Percentiles rank a stretch among this genome's conserved stretches.
Evolutionary conservation across 2,888 invertebrate genomes (phyloP).

Genomic region (Parasteatoda lunata): DNA sequence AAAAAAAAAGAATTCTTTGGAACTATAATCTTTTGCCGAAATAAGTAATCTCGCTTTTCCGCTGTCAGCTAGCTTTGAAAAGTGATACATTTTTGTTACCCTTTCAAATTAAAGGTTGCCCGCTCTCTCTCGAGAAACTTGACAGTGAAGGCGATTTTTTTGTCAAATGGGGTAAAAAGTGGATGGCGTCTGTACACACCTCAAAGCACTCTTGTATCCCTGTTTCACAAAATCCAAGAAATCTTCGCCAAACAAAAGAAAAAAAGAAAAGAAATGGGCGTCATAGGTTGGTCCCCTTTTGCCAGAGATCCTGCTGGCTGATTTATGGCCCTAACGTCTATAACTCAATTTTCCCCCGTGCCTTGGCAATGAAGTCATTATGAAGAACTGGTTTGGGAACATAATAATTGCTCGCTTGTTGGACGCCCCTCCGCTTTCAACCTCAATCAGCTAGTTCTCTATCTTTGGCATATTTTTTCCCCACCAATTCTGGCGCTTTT

Average conservation of each 20-base stretch:
- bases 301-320: slow-evolving; percentile 39
- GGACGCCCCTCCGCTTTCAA: slow-evolving; percentile 63
- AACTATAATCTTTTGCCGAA: no score
- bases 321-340: slow-evolving; percentile 63
- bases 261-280: slow-evolving; percentile 42
- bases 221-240: neutral
- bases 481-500: slow-evolving; percentile 12
- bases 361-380: slow-evolving; percentile 65
- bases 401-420: slow-evolving; percentile 60
- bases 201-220: neutral
- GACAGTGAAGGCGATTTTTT: no score
- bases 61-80: no score
- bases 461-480: slow-evolving; percentile 22
- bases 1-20: no score
- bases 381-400: slow-evolving; percentile 66
- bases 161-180: no score
- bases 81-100: no score
- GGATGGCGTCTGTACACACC: no score
- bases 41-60: no score
- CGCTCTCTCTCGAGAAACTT: no score
- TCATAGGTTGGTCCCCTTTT: slow-evolving; percentile 20
- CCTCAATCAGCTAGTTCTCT: slow-evolving; percentile 21
- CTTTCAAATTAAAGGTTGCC: no score
- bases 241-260: slow-evolving; percentile 18
- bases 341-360: slow-evolving; percentile 66